Evolutionary conservation across 2,113 vertebrate species (phyloP), one percentile per base, ranked within the genome.

Genomic region (Phrynosoma platyrhinos): DNA sequence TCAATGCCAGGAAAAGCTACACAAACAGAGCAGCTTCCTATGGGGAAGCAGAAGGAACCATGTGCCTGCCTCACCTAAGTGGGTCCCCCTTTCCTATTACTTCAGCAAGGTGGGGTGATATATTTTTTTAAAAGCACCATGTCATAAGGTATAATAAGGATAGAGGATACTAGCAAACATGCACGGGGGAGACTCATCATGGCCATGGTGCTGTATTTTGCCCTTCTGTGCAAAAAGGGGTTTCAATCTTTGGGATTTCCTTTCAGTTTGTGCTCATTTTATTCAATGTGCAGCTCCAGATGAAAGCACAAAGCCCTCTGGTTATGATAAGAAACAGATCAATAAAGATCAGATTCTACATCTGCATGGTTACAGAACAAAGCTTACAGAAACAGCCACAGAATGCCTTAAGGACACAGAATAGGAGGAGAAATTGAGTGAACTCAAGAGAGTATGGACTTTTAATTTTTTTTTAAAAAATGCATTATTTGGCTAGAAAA

Each of bases 41-140:
- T 16, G 80, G 64, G 79, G 52, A 79, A 13, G 8, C 25, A n/a
- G 27, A 18, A 64, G 13, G 68, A 86, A 40, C 42, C n/a, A 88
- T 0, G 0, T 21, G 27, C 62, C 40, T 66, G 5, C 8, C 68
- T 64, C 32, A 53, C 55, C 1, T 0, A 52, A 64, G 30, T 40
- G 32, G 78, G 27, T 52, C 80, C 84, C n/a, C 64, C 52, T 23
- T 53, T 90, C 32, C 71, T 71, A 30, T 47, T 83, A 76, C 23
- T 62, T 80, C 81, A 53, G 2, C 12, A 68, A 12, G 53, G 13
- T 55, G 21, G 21, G 68, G 1, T 36, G 12, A 80, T 88, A 21
- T 75, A 6, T 88, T 30, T 1, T 9, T 47, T 47, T 47, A 47
- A 80, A 77, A 40, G 84, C 30, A 23, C 5, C 10, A 3, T 27